A percentile compares a stretch with the other conserved stretches of the same genome.
Evolutionary conservation across 2,797 vertebrate species (phyloP).

Genomic region (Poecilia picta): DNA sequence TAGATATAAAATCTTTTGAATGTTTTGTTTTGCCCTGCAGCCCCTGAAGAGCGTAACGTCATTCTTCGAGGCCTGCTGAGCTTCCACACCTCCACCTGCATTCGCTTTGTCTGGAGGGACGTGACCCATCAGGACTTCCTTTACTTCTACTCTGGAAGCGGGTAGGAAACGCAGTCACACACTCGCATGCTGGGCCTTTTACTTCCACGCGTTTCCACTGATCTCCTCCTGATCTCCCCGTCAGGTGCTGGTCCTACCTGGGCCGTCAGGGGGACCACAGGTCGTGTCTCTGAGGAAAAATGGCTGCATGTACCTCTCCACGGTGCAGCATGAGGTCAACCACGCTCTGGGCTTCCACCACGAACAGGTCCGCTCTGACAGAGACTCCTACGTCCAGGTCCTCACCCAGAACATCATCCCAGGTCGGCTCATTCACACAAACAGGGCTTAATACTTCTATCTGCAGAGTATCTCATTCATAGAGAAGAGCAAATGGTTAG

Average conservation of each 20-base stretch:
- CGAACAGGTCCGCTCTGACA: conserved; percentile 71
- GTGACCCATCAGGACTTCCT: rapidly evolving
- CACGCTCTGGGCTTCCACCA: conserved; percentile 77
- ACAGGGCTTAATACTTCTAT: neutral
- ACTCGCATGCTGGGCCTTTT: neutral
- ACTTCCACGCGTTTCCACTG: neutral
- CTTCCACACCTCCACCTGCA: neutral
- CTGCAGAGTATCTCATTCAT: neutral
- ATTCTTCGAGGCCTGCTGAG: neutral
- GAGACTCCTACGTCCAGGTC: conserved; percentile 48
- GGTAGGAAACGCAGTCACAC: conserved; percentile 30
- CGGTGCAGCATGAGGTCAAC: conserved; percentile 69
- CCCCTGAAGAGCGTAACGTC: neutral
- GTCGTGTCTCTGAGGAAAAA: conserved; percentile 15
- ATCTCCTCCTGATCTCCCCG: neutral
- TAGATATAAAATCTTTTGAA: neutral
- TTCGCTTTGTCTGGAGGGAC: neutral
- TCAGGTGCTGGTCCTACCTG: conserved; percentile 66
- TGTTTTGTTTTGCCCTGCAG: neutral
- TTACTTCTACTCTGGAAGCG: conserved; percentile 38
- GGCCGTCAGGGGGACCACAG: conserved; percentile 43
- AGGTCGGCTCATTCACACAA: conserved; percentile 39
- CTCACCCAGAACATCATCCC: conserved; percentile 39
- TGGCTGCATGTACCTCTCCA: conserved; percentile 26
- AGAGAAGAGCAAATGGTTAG: neutral